These are phyloP conservation scores for Aleiodes leptofemur DNA, from an alignment of 2,888 invertebrate species.

Conservation along the genomic window DNA sequence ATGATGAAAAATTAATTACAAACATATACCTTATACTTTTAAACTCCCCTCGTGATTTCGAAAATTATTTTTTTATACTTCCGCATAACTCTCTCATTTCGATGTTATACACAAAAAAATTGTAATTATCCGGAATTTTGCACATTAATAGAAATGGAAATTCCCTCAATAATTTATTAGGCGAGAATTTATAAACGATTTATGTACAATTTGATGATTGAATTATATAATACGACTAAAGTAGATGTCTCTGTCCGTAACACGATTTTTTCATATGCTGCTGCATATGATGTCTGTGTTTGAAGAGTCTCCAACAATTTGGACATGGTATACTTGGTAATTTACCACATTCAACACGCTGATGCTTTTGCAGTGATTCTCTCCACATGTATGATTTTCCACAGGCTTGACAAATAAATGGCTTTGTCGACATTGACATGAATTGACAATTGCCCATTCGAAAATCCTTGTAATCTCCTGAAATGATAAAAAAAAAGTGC, in stretches of 20 bases:
- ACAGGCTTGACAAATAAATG: conserved; percentile 61
- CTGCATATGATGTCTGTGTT: conserved; percentile 54
- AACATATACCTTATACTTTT: no score
- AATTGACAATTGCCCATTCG: not conserved
- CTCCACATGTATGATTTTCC: conserved; percentile 63
- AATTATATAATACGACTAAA: not conserved
- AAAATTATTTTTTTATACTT: no score
- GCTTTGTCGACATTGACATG: conserved; percentile 29
- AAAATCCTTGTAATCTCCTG: conserved; percentile 13
- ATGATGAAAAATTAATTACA: no score
- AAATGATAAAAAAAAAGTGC: conserved; percentile 4
- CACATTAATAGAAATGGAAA: no score
- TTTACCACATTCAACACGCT: conserved; percentile 67
- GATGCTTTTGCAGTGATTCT: conserved; percentile 63
- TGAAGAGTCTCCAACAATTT: conserved; percentile 57
- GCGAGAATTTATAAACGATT: not conserved
- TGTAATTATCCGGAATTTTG: no score
- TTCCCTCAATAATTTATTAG: no score
- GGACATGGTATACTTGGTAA: conserved; percentile 65
- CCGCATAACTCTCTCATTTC: no score
- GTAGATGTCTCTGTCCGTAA: not conserved
- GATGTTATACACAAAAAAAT: no score
- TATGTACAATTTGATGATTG: not conserved
- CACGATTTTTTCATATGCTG: conserved; percentile 28
- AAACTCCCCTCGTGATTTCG: no score